Percentiles rank a stretch among this genome's conserved stretches.
Conservation (phyloP, 2,888 invertebrate species). For the Dasypolia templi region DNA sequence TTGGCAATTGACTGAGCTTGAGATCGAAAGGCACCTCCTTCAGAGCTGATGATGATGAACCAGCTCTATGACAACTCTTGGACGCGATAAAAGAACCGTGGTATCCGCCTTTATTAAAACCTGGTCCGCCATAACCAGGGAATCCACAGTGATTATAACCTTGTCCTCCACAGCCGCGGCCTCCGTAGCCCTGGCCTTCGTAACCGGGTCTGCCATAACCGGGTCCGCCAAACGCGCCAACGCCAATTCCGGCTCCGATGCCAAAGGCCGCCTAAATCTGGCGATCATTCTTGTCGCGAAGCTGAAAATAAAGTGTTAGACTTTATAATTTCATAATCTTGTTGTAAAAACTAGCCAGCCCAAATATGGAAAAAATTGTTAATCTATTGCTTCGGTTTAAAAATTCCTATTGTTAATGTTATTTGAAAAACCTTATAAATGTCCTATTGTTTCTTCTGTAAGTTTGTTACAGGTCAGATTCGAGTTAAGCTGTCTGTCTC, state of each 20-base stretch:
- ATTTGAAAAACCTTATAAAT: too few relatives aligned
- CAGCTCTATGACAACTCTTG: too few relatives aligned
- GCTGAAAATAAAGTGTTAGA: constrained; percentile 21
- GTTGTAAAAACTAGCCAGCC: not conserved
- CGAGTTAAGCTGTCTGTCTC: too few relatives aligned
- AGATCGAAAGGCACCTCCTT: too few relatives aligned
- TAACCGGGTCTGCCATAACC: constrained; percentile 44
- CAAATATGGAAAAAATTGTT: not conserved
- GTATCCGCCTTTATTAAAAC: constrained; percentile 45
- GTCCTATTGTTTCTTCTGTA: not conserved
- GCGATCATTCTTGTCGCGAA: constrained; percentile 42
- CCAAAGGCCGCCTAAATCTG: constrained; percentile 46
- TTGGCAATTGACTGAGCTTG: constrained; percentile 45
- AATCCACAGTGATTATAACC: constrained; percentile 32
- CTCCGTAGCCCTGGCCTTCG: constrained; percentile 34
- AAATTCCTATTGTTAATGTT: too few relatives aligned
- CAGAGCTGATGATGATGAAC: too few relatives aligned
- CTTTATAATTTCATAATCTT: not conserved
- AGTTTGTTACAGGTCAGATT: too few relatives aligned
- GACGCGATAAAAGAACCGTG: constrained; percentile 69
- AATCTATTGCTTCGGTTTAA: not conserved
- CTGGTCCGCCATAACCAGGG: constrained; percentile 36
- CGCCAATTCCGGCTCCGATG: constrained; percentile 32
- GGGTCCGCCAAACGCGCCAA: constrained; percentile 34
- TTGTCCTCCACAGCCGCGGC: constrained; percentile 16